Evolutionary conservation across 2,888 invertebrate genomes (phyloP), one percentile per base, ranked within the genome.

Genomic region (Drosophila kuntzei): DNA sequence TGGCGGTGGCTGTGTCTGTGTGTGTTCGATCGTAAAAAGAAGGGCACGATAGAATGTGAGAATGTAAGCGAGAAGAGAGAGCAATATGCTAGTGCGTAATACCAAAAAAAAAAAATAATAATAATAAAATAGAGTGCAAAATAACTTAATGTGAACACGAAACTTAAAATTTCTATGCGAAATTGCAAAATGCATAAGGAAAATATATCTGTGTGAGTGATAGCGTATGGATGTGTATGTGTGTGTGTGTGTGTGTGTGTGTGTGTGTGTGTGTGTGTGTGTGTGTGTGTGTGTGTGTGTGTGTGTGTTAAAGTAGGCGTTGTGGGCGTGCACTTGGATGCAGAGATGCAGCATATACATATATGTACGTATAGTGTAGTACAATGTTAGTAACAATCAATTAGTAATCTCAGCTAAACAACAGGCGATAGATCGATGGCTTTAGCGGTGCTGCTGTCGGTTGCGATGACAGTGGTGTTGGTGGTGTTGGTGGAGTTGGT

Each of bases 331-430:
- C 27, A 34, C 14, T 34, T 44, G 20, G 32, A 41, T 62, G 55
- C 36, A 55, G 20, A 49, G 11, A 39, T 58, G 41, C 47, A 41
- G 20, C 41, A 53, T 53, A 55, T 46, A 25, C 32, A 34, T 34
- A 34, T 34, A n/a, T n/a, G n/a, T n/a, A n/a, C n/a, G n/a, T n/a
- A 8, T 44, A 44, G 61, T 54, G 44, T 51, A 44, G 20, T 46
- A 66, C 58, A 58, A 44, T 72, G 66, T 58, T 53, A 57, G 59
- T 65, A 57, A 39, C 36, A 57, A 46, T 57, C 25, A n/a, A 20
- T 46, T 14, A 27, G 32, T 60, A 27, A 11, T 54, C 27, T n/a
- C n/a, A n/a, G n/a, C 47, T 22, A 43, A 25, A 8, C 43, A 37
- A 44, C 25, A 27, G 25, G 43, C 51, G 32, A 32, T 61, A 29